Base-by-base conservation (phyloP, 2,797 vertebrate species). In the Aselliscus stoliczkanus region DNA sequence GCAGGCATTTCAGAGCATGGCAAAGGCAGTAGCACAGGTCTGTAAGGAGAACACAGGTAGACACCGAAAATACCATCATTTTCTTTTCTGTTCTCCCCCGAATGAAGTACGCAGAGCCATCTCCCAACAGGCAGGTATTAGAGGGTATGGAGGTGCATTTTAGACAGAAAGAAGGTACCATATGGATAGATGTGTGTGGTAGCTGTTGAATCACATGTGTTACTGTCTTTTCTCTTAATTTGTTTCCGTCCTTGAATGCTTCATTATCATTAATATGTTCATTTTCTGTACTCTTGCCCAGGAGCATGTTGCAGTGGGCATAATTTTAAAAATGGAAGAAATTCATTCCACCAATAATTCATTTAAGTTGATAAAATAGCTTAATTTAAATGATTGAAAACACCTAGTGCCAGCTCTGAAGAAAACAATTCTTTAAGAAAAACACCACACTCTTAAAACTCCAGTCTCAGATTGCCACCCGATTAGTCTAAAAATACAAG, bases 401-500 rank as follows among this genome's bases (percentile, higher is more conserved):
- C 39, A 88, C 64, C 69, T 95, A 72, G 42, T 67, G 47, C 67
- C 27, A 90, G 64, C 50, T 96, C 87, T 70, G 50, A 93, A 62
- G 76, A 84, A 88, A 95, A 93, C 84, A 77, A 83, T 94, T 90
- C 39, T 67, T 95, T 87, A 80, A 86, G 64, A 37, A 92, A 93
- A 69, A 92, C 81, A 76, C 65, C 62, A 65, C 58, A 79, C 27
- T 60, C 90, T 44, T 7, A 93, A 95, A 96, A 88, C 56, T 87
- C 70, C 29, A 96, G 64, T 29, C 80, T 83, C 37, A 70, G 56
- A 83, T 42, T 81, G 56, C 79, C 70, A 95, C 77, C 96, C 67
- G n/a, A 80, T 81, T 84, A 60, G 27, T 96, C 95, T 96, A 96
- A 96, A 98, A 96, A 96, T 96, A 97, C 2, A 85, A 88, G 62